phyloP scores from a whole-genome alignment of 2,797 vertebrate genomes.

The Gila robusta region DNA sequence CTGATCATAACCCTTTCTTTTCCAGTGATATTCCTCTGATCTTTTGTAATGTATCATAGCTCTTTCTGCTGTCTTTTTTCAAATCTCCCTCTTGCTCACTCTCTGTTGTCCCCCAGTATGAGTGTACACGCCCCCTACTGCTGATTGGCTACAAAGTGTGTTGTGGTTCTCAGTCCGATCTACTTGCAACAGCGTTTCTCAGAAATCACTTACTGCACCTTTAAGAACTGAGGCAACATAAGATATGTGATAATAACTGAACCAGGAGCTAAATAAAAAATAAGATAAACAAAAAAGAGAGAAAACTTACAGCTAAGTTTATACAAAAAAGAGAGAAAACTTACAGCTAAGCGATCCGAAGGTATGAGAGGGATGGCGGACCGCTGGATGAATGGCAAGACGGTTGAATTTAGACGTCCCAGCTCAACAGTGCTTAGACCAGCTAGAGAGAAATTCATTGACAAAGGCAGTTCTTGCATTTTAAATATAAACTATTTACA shows the following conservation, averaged over 20 bases:
- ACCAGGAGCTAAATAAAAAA: neutral
- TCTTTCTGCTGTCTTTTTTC: too few species aligned
- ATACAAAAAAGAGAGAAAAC: slow-evolving; percentile 51
- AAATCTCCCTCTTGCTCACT: too few species aligned
- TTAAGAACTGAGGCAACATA: neutral
- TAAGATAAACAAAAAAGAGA: neutral
- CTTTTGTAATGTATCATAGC: too few species aligned
- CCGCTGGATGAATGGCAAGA: slow-evolving; percentile 67
- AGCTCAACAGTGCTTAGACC: slow-evolving; percentile 68
- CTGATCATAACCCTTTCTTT: too few species aligned
- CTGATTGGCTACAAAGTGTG: too few species aligned
- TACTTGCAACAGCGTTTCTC: neutral
- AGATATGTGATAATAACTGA: neutral
- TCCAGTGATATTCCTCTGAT: too few species aligned
- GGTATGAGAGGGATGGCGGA: slow-evolving; percentile 68
- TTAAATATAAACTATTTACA: neutral
- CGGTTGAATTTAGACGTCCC: slow-evolving; percentile 60
- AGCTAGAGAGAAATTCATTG: slow-evolving; percentile 63
- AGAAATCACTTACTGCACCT: neutral
- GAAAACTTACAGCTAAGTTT: too few species aligned
- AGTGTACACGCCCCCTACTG: too few species aligned
- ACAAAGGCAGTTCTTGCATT: neutral
- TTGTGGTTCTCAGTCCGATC: too few species aligned
- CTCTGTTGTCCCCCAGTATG: too few species aligned
- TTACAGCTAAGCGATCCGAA: slow-evolving; percentile 68